Base-by-base conservation (phyloP, 1,140 invertebrate genomes). In the Aphelenchoides besseyi region DNA sequence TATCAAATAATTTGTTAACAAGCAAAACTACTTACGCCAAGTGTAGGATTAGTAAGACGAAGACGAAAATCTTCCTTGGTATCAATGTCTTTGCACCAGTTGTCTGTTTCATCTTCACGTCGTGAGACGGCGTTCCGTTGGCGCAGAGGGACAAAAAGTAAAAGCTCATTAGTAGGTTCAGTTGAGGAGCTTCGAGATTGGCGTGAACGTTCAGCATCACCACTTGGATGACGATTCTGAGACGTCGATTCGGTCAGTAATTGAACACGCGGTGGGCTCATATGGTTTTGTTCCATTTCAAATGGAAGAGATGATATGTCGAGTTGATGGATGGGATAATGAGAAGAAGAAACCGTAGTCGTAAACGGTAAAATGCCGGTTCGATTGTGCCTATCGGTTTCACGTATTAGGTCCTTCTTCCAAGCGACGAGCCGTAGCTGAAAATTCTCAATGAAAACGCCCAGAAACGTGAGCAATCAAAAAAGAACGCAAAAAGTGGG, bases 41-140 rank as follows among this genome's bases (percentile, higher is more conserved):
- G 63, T 33, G 37, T 64, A 3, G 54, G 62, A 57, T 83, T 73
- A 18, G 48, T 69, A 18, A 82, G 77, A 29, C 61, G 53, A 9
- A 82, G 69, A 18, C 26, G 66, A 67, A 70, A 75, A 28, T 81
- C 79, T 23, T 74, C 79, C 33, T 74, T 69, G 32, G 78, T 69
- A 70, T 81, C 70, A 26, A 83, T 53, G 9, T 81, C 74, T 36
- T 81, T 66, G 37, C 74, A 79, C 79, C 79, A 82, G 2, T 72
- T 62, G 63, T 82, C 80, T 8, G 81, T 82, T 29, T 82, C 80
- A 55, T 82, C 80, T 29, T 70, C 73, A 28, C 75, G 37, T 35
- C 75, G 63, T 18, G 81, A 83, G 26, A 83, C 79, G 16, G 80
- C 79, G 32, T 37, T 73, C 5, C 81, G 80, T 0, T 32, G 57